Base-by-base conservation (phyloP, 2,113 vertebrate species). In the Guaruba guarouba region DNA sequence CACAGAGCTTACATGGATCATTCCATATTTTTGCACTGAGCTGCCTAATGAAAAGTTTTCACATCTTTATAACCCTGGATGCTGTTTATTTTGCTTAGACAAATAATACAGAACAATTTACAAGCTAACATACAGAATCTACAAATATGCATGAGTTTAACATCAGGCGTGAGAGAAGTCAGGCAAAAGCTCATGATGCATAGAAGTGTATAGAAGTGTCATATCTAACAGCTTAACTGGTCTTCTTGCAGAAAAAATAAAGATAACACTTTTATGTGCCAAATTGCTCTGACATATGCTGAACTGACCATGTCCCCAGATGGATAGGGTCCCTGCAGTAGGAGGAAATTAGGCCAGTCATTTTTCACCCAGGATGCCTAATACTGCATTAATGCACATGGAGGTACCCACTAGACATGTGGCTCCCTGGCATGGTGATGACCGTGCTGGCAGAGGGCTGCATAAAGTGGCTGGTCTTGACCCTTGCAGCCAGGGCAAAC, bases 381-480 rank as follows among this genome's bases (percentile, higher is more conserved):
- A 19, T 3, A 8, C 10, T 14, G 19, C 23, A 4, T 22, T n/a
- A 9, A n/a, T 3, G 39, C 12, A 25, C 10, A 2, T 1, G 14
- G 27, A 61, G 37, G 18, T 18, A 17, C 33, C 12, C 13, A 13
- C 28, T 24, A 23, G 24, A 17, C 6, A 20, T 1, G 18, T 1
- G 3, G 9, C 28, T 62, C 8, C 44, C 54, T 11, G 24, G 62
- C 31, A 31, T 0, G 1, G 29, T 5, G 18, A 17, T 1, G 3
- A 18, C 18, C 1, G 4, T 14, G 55, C 43, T 49, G 24, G 51
- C 17, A 11, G 13, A 11, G 6, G 13, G 5, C 29, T 70, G 27
- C 2, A 17, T 54, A 46, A 15, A 43, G 3, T 8, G 3, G 17
- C 25, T 7, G 3, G 7, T 22, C 37, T 22, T 7, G 4, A 17